Evolutionary conservation across 53 echinoderm and acorn worm species (phyloP), one percentile per base, ranked within the genome.

Genomic region (Actinopyga echinites): DNA sequence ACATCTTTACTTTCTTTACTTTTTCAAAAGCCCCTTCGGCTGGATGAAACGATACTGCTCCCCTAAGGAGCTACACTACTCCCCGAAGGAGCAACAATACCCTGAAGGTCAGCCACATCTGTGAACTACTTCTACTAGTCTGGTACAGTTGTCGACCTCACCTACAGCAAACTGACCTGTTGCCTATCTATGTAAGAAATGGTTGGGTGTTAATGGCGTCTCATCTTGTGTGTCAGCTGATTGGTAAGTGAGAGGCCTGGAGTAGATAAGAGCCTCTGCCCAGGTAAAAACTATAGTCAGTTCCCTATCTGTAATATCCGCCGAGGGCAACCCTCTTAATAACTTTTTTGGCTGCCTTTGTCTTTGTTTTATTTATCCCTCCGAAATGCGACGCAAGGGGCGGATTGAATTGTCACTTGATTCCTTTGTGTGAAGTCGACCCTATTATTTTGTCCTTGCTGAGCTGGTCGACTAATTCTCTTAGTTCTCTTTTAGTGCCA

Each of bases 301-400:
- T 33, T 85, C 75, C 61, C 60, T 75, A 34, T 85, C 85, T 2
- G 74, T 56, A 29, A 85, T 75, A 21, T 85, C 85, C 11, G 75
- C 85, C 65, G 1, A 15, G 20, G 20, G 40, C 17, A 23, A 85
- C 52, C 13, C 20, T 57, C 40, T 38, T 30, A 11, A 85, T 85
- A 11, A 75, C 75, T 31, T 56, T 75, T 23, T 85, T 75, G 8
- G 85, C 85, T 11, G 75, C 61, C 43, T 85, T 75, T 35, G 75
- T 75, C 43, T 58, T 59, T 30, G 65, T 75, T 20, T 85, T 75
- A 60, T 85, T 57, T 2, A 62, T 42, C 6, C 85, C 85, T 5
- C 75, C 74, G 57, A 75, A 85, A 60, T 75, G 85, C 2, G 75
- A 61, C 3, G 38, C 54, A 12, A 85, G 38, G 0, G 85, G 62